Evolutionary conservation across 2,113 vertebrate species (phyloP), one percentile per base, ranked within the genome.

Genomic region (Pteruthius melanotis): DNA sequence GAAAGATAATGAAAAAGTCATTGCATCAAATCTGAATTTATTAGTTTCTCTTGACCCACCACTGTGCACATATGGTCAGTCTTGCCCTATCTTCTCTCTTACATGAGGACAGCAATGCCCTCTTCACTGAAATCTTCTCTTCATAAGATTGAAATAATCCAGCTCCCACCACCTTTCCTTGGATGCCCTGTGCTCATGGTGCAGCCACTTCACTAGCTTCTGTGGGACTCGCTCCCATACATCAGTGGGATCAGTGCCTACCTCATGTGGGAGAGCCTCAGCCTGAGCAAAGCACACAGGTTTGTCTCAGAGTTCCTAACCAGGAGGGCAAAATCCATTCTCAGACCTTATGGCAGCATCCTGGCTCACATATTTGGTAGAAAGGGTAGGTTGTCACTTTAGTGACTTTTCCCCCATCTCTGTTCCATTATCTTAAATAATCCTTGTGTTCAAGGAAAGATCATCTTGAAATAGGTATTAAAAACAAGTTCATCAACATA

Each of bases 1-100:
- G 12, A 17, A 22, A 2, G 1, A 2, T 12, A 31, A 17, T 5
- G 8, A 10, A 50, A 53, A 15, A 5, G 2, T 6, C 2, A 19
- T 15, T 45, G 3, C 9, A 42, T 44, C 4, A 37, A 44, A 39
- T 56, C 6, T 40, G 10, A 60, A 4, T 47, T 13, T 21, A 35
- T 53, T 26, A 1, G 11, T 30, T 21, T 49, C 11, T 54, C 30
- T 50, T 64, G 11, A 56, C 15, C 4, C 6, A 11, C 35, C 15
- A 19, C 5, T 42, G 13, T 45, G 8, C 7, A 37, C 2, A 23
- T 61, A 6, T 14, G 4, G 13, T 15, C 20, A 45, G 15, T 31
- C 45, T 78, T 53, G 8, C 13, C 3, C 33, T 47, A 1, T 44
- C 50, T 74, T 53, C 20, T 82, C 9, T 64, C 15, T 17, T 15